phyloP scores from a whole-genome alignment of 2,113 vertebrate species.

The Ariopsis seemanni region DNA sequence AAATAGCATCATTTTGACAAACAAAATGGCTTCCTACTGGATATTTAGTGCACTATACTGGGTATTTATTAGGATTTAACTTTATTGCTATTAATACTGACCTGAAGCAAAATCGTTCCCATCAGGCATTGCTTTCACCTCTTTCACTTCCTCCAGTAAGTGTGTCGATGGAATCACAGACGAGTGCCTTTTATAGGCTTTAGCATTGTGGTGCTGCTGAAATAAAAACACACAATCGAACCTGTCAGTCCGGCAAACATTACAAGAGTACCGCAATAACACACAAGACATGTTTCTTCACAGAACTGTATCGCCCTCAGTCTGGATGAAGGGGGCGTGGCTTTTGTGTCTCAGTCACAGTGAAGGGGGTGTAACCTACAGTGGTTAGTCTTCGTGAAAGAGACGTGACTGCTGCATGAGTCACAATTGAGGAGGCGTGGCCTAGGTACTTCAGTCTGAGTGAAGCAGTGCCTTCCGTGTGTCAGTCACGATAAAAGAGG shows the following conservation, averaged over 20 bases:
- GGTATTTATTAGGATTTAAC: neutral
- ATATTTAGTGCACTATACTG: neutral
- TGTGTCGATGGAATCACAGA: slow-evolving; percentile 75
- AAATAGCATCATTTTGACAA: neutral
- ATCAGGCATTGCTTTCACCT: slow-evolving; percentile 58
- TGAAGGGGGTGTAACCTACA: neutral
- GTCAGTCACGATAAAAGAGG: neutral
- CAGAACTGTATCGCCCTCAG: neutral
- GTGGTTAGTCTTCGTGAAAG: neutral
- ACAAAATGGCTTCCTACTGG: neutral
- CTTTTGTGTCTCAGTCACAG: neutral
- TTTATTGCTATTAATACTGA: slow-evolving; percentile 58
- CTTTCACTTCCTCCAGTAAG: slow-evolving; percentile 70
- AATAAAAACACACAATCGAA: slow-evolving; percentile 25
- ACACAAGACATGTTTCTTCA: neutral
- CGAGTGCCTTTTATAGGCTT: slow-evolving; percentile 73
- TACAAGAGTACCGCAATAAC: neutral
- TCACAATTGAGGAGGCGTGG: neutral
- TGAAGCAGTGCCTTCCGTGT: neutral
- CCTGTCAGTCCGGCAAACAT: neutral
- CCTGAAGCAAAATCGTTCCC: slow-evolving; percentile 67
- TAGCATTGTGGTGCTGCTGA: slow-evolving; percentile 68
- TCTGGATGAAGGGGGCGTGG: neutral
- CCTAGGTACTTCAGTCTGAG: neutral
- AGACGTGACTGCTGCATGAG: neutral